Evolutionary conservation across 2,113 vertebrate genomes (phyloP).

Genomic region (Paralichthys olivaceus): DNA sequence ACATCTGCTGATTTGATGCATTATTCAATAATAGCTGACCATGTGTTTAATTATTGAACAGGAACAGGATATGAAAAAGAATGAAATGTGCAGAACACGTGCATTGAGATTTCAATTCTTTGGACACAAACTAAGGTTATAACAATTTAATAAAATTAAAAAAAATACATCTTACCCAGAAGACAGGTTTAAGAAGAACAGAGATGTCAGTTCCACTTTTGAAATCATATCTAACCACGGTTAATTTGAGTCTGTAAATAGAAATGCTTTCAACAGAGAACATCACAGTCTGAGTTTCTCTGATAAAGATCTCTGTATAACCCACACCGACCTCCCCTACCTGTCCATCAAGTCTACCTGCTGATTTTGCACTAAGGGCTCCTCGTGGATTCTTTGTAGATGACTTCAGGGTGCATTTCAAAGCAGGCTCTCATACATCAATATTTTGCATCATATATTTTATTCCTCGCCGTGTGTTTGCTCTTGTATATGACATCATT

Average conservation of each 20-base stretch:
- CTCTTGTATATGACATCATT: conserved; percentile 43
- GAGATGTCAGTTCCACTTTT: neutral
- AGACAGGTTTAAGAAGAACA: neutral
- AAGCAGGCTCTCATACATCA: conserved; percentile 42
- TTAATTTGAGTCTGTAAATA: neutral
- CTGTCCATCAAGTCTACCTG: conserved; percentile 37
- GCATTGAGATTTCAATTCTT: neutral
- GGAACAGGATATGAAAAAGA: neutral
- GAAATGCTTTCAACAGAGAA: neutral
- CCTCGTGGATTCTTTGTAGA: conserved; percentile 33
- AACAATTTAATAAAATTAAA: neutral
- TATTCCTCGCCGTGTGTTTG: conserved; percentile 4
- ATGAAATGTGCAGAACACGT: neutral
- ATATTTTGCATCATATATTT: conserved; percentile 28
- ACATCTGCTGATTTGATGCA: neutral
- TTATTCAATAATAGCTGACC: neutral
- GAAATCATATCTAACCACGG: neutral
- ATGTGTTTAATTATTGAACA: neutral
- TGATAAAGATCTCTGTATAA: conserved; percentile 11
- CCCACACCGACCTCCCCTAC: neutral
- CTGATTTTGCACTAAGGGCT: conserved; percentile 44
- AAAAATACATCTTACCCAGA: neutral
- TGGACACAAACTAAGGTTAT: neutral
- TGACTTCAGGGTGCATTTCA: conserved; percentile 53
- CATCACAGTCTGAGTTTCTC: neutral